These are phyloP conservation scores for Drosophila nannoptera DNA, from an alignment of 1,140 invertebrate genomes.

Conservation along the genomic window DNA sequence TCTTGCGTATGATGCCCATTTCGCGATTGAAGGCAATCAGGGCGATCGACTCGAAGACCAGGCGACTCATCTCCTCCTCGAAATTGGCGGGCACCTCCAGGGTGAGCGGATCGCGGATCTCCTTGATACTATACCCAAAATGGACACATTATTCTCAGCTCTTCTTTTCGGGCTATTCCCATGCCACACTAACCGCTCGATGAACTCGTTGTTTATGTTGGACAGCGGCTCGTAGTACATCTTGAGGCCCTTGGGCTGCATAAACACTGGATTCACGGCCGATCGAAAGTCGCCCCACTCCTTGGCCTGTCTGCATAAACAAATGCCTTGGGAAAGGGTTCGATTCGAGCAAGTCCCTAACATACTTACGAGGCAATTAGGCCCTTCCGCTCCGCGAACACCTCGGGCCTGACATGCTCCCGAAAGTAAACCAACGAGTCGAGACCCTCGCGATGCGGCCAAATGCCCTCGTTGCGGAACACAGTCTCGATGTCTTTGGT, in stretches of 20 bases:
- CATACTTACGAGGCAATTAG: constrained; percentile 48
- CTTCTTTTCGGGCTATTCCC: not conserved
- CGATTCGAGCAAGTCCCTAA: not conserved
- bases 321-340: not conserved
- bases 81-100: constrained; percentile 43
- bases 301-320: constrained; percentile 42
- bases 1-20: constrained; percentile 46
- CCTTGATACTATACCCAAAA: constrained; percentile 42
- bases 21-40: constrained; percentile 43
- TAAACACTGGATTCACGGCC: constrained; percentile 63
- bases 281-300: constrained; percentile 53
- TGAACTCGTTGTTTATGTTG: constrained; percentile 63
- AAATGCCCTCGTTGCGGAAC: constrained; percentile 68
- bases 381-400: constrained; percentile 36
- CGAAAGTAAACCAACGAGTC: constrained; percentile 59
- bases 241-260: constrained; percentile 58
- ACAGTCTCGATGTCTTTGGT: constrained; percentile 62
- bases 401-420: constrained; percentile 37
- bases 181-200: constrained; percentile 49
- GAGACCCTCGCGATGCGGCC: constrained; percentile 60
- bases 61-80: constrained; percentile 33
- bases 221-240: constrained; percentile 58
- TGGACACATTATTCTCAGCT: not conserved
- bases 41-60: constrained; percentile 41
- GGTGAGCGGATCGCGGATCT: constrained; percentile 48